Evolutionary conservation across 1,140 invertebrate species (phyloP).

Genomic region (Caerostris extrusa): DNA sequence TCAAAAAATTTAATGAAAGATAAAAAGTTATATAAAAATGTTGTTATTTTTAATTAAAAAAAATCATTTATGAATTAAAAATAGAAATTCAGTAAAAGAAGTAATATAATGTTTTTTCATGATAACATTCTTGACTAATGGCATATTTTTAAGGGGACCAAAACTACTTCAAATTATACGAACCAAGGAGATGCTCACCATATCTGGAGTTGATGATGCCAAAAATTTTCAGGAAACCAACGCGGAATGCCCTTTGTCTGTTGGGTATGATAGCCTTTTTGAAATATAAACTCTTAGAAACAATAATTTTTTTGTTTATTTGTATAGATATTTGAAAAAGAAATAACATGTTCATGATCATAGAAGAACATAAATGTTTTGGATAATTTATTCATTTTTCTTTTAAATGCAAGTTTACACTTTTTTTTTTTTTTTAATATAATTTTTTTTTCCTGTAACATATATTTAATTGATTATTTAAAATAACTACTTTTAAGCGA

Average conservation of each 20-base stretch:
- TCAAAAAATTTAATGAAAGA: no score
- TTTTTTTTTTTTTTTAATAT: not conserved
- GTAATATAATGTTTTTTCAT: no score
- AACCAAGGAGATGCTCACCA: constrained; percentile 91
- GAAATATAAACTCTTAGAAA: constrained; percentile 49
- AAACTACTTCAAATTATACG: constrained; percentile 91
- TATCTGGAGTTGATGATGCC: constrained; percentile 92
- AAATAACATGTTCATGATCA: not conserved
- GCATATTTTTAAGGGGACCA: constrained; percentile 85
- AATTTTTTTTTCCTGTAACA: not conserved
- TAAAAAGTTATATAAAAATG: no score
- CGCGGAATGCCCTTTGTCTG: constrained; percentile 87
- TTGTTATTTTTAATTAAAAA: no score
- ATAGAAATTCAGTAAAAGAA: no score
- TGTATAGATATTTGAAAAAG: not conserved
- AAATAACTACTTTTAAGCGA: no score
- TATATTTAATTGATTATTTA: not conserved
- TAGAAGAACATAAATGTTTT: not conserved
- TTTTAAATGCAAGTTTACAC: not conserved
- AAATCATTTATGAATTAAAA: no score
- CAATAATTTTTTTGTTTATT: not conserved
- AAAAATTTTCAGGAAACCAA: constrained; percentile 88
- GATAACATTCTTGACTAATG: no score
- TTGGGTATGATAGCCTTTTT: constrained; percentile 82
- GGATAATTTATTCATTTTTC: no score